These are phyloP conservation scores for Arion vulgaris DNA, from an alignment of 1,140 invertebrate species.

Conservation along the genomic window DNA sequence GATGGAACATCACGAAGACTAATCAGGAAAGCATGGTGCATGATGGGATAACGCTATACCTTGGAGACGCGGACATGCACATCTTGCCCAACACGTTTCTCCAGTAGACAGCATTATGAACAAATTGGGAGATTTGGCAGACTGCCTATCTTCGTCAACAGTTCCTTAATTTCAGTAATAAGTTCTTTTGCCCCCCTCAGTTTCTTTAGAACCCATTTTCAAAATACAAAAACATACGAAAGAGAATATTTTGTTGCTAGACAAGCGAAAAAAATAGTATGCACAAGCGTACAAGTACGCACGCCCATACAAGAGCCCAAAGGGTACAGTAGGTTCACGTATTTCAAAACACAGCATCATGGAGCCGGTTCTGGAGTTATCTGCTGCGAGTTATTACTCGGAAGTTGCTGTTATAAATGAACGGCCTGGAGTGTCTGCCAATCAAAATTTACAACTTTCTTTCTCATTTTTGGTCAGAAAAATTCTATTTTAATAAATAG, in stretches of 20 bases:
- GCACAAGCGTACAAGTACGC: background rate
- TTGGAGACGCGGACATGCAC: background rate
- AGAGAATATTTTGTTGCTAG: background rate
- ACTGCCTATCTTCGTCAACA: background rate
- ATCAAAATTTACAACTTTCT: background rate
- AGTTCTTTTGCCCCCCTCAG: too few species aligned
- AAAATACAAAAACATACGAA: background rate
- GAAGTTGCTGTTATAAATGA: background rate
- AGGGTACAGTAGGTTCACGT: background rate
- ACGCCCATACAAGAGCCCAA: background rate
- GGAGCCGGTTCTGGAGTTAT: background rate
- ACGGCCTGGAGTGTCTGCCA: background rate
- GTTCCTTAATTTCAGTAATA: background rate
- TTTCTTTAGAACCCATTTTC: background rate
- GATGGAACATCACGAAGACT: background rate
- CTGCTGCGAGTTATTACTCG: background rate
- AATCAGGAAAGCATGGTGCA: background rate
- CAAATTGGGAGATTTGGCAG: background rate
- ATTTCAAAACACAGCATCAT: background rate
- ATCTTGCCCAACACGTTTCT: background rate
- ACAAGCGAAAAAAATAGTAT: background rate
- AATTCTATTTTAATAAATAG: background rate
- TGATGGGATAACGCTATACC: constrained; percentile 5
- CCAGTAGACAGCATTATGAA: background rate
- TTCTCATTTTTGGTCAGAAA: background rate